These are phyloP conservation scores for Pristionchus fissidentatus DNA, from an alignment of 2,888 invertebrate genomes.

Conservation along the genomic window DNA sequence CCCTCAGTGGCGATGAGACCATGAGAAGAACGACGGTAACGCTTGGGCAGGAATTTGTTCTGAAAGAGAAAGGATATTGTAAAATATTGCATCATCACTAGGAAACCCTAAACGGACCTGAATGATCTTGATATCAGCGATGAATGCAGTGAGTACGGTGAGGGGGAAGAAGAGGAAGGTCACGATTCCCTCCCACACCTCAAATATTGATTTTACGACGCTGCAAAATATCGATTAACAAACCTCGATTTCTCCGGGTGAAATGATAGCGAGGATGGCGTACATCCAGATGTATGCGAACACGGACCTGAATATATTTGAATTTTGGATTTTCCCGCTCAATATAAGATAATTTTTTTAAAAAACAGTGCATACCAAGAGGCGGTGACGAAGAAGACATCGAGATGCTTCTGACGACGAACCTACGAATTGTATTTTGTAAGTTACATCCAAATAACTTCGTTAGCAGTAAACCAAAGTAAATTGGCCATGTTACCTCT, in stretches of 20 bases:
- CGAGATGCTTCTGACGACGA: constrained; percentile 76
- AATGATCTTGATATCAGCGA: constrained; percentile 86
- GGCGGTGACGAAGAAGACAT: constrained; percentile 97
- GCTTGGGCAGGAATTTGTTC: constrained; percentile 75
- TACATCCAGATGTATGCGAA: constrained; percentile 99
- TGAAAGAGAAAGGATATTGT: constrained; percentile 49
- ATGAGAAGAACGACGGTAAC: constrained; percentile 74
- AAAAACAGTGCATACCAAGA: constrained; percentile 84
- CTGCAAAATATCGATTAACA: neutral
- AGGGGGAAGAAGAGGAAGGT: constrained; percentile 97
- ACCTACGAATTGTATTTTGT: constrained; percentile 49
- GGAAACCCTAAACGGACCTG: constrained; percentile 59
- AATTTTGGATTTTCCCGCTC: neutral
- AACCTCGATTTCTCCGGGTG: constrained; percentile 77
- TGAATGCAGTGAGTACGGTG: constrained; percentile 94
- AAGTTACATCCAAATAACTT: neutral
- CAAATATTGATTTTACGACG: constrained; percentile 79
- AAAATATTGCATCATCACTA: neutral
- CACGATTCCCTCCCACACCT: constrained; percentile 96
- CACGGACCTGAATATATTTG: constrained; percentile 77
- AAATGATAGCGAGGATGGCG: constrained; percentile 89
- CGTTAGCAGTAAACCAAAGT: neutral
- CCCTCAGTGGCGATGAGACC: constrained; percentile 73
- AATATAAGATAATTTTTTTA: neutral
- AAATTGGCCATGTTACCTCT: constrained; percentile 50